Evolutionary conservation across 37 sponge, comb jelly and placozoan species (phyloP).

Genomic region (Amphimedon queenslandica): DNA sequence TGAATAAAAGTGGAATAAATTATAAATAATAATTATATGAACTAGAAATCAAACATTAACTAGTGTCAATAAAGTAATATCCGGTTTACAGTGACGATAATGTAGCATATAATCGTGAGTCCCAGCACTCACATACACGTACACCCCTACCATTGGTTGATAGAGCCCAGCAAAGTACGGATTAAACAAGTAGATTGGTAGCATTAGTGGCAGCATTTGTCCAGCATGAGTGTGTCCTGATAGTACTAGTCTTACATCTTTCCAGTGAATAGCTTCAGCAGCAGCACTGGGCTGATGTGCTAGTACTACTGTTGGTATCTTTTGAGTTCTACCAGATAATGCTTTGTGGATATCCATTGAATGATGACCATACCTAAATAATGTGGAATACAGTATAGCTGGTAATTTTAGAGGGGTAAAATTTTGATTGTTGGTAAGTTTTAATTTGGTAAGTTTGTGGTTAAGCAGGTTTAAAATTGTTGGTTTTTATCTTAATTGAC

Average conservation of each 20-base stretch:
- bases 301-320: slow-evolving; percentile 74
- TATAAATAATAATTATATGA: no score
- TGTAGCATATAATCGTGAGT: slow-evolving; percentile 54
- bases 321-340: slow-evolving; percentile 46
- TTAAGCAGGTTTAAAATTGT: no score
- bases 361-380: slow-evolving; percentile 66
- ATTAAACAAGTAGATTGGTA: slow-evolving; percentile 58
- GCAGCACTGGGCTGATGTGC: slow-evolving; percentile 92
- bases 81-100: slow-evolving; percentile 65
- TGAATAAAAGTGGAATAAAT: no score
- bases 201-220: slow-evolving; percentile 71
- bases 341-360: slow-evolving; percentile 76
- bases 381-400: no score
- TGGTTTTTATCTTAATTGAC: no score
- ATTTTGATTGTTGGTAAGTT: no score
- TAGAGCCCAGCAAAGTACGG: slow-evolving; percentile 91
- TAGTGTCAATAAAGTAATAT: slow-evolving; percentile 58
- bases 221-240: slow-evolving; percentile 95
- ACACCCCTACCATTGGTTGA: slow-evolving; percentile 48
- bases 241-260: slow-evolving; percentile 65
- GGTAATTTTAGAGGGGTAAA: no score
- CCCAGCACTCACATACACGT: slow-evolving; percentile 84
- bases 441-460: no score
- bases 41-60: slow-evolving; percentile 13
- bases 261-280: slow-evolving; percentile 66